Conservation (phyloP, 2,888 invertebrate genomes). For the Dione vanillae region DNA sequence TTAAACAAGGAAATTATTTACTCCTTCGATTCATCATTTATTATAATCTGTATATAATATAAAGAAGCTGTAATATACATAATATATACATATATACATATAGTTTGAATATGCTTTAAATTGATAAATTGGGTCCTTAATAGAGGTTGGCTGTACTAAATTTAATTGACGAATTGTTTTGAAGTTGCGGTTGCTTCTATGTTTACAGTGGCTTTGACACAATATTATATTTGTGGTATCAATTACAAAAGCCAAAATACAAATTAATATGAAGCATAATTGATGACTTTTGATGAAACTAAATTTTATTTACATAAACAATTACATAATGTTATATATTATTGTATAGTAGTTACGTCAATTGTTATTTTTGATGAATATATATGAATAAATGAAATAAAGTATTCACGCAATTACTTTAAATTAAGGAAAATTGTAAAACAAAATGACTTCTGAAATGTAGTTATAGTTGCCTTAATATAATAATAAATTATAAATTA, state of each 20-base stretch:
- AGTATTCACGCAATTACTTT: too few relatives aligned
- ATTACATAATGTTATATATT: too few relatives aligned
- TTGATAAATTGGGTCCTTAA: slow-evolving; percentile 27
- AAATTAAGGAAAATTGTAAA: too few relatives aligned
- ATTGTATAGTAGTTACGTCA: too few relatives aligned
- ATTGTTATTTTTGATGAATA: too few relatives aligned
- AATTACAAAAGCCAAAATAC: slow-evolving; percentile 39
- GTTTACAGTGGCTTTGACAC: slow-evolving; percentile 40
- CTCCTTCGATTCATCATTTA: too few relatives aligned
- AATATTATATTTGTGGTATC: slow-evolving; percentile 39
- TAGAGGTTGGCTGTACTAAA: slow-evolving; percentile 44
- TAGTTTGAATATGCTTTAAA: slow-evolving; percentile 4
- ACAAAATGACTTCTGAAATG: too few relatives aligned
- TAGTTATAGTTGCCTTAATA: too few relatives aligned
- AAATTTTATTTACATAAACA: slow-evolving; percentile 4
- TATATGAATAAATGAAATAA: too few relatives aligned
- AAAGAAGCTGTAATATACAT: background rate
- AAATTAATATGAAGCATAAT: slow-evolving; percentile 34
- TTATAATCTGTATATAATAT: too few relatives aligned
- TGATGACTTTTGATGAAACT: slow-evolving; percentile 25
- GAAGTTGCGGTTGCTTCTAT: slow-evolving; percentile 39
- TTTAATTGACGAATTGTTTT: slow-evolving; percentile 49
- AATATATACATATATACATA: background rate
- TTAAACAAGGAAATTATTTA: too few relatives aligned
- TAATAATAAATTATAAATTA: too few relatives aligned